Percentiles rank a stretch among this genome's conserved stretches.
phyloP scores from a whole-genome alignment of 2,113 vertebrate genomes.

The Nyctereutes procyonoides region DNA sequence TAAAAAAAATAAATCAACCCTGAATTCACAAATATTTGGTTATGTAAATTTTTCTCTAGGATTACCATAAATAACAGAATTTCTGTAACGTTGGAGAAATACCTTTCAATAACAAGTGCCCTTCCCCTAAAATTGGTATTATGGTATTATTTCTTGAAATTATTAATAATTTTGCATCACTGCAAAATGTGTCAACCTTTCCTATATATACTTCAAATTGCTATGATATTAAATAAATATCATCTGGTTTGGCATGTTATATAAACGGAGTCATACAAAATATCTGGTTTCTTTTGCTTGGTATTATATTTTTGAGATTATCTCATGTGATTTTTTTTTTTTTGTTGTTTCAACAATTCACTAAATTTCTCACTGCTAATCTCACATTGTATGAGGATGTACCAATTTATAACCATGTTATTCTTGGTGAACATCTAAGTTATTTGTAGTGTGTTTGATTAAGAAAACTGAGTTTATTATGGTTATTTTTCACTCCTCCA shows the following conservation, averaged over 20 bases:
- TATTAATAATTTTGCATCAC: not conserved
- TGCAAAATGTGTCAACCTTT: not conserved
- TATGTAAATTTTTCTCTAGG: not conserved
- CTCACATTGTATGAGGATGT: not conserved
- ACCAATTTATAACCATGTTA: not conserved
- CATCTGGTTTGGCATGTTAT: not conserved
- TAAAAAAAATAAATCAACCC: not conserved
- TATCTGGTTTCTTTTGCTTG: not conserved
- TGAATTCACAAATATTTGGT: constrained; percentile 20
- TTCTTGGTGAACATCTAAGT: not conserved
- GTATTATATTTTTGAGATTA: not conserved
- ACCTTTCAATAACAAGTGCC: not conserved
- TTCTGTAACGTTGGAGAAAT: not conserved
- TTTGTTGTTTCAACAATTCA: not conserved
- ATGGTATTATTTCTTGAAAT: not conserved
- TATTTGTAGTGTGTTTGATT: not conserved
- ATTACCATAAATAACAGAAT: not conserved
- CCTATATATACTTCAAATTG: not conserved
- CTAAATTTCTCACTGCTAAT: not conserved
- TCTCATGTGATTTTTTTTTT: not conserved
- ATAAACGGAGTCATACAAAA: not conserved
- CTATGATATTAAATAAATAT: not conserved
- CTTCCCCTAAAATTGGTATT: not conserved
- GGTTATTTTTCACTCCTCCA: not conserved
- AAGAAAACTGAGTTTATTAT: not conserved